A percentile compares a stretch with the other conserved stretches of the same genome.
phyloP scores from a whole-genome alignment of 2,797 vertebrate genomes.

The Halcyon leucocephala region DNA sequence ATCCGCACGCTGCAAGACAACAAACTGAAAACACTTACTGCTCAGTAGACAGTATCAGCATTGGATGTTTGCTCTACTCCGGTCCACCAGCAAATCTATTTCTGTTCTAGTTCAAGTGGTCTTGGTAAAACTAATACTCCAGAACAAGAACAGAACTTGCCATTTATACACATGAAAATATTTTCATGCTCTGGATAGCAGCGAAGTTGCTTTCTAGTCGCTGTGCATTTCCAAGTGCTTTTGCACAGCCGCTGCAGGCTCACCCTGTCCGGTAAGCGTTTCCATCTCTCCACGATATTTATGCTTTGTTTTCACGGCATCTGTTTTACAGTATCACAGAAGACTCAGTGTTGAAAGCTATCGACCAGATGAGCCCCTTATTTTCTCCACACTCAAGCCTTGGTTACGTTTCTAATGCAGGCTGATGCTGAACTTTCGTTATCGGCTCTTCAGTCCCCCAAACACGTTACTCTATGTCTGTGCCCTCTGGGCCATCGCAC shows the following conservation, averaged over 20 bases:
- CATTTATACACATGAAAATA: neutral
- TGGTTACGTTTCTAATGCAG: fast-evolving
- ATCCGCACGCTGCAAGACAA: neutral
- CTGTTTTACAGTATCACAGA: slow-evolving; percentile 25
- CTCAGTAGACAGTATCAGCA: neutral
- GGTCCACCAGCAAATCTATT: neutral
- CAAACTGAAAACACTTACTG: neutral
- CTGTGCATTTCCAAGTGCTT: neutral
- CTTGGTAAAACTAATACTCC: neutral
- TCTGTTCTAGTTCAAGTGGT: neutral
- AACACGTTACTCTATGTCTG: neutral
- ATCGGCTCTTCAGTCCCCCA: neutral
- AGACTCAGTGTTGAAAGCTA: neutral
- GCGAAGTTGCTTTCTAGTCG: neutral
- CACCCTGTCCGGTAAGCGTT: neutral
- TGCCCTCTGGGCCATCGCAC: neutral
- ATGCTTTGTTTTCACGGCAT: neutral
- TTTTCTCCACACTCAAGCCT: neutral
- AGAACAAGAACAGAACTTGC: neutral
- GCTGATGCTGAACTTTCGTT: neutral
- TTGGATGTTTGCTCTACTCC: fast-evolving
- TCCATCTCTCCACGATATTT: neutral
- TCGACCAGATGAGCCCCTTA: neutral
- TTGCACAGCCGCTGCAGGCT: neutral
- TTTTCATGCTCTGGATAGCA: neutral